Evolutionary conservation across 1,140 invertebrate species (phyloP), one percentile per base, ranked within the genome.

Genomic region (Grapholita molesta): DNA sequence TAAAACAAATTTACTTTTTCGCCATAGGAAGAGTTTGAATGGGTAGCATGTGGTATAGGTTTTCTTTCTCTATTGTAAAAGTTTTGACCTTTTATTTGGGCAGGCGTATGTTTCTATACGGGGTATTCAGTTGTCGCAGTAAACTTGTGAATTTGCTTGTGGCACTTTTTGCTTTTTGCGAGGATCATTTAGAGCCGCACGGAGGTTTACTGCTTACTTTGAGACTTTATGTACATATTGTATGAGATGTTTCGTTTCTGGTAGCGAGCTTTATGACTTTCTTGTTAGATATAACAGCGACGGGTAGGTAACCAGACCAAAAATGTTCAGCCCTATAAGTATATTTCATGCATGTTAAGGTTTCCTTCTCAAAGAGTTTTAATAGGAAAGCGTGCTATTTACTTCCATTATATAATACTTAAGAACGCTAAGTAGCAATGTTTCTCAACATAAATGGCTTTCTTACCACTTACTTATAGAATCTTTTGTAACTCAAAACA

Each of bases 1-100:
- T 91, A 89, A 89, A 89, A 88, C 79, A 85, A 90, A 88, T 88
- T 88, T 83, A 84, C 79, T 85, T 89, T 87, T 86, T 80, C 73
- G 74, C 73, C 67, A 68, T 77, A 64, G 73, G 73, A 79, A 78
- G 82, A 83, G 82, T 84, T 85, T 64, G 76, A 69, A 70, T 67
- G 71, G 76, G 76, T 82, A 81, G 73, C 82, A 80, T 85, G 80
- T 84, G 84, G 86, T 83, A 83, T 82, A 75, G 77, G 74, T 78
- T 82, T 82, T 78, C 73, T 77, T 78, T 71, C 66, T 48, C 65
- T 79, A 86, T 80, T 78, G 70, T 74, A 64, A 66, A 79, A 88
- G 80, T 86, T 88, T 48, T 79, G 76, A 78, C 75, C 77, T 85
- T 82, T 84, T 82, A 80, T 82, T 77, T 74, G 68, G 71, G 70